Evolutionary conservation across 1,140 invertebrate genomes (phyloP).

Genomic region (Sitophilus oryzae): DNA sequence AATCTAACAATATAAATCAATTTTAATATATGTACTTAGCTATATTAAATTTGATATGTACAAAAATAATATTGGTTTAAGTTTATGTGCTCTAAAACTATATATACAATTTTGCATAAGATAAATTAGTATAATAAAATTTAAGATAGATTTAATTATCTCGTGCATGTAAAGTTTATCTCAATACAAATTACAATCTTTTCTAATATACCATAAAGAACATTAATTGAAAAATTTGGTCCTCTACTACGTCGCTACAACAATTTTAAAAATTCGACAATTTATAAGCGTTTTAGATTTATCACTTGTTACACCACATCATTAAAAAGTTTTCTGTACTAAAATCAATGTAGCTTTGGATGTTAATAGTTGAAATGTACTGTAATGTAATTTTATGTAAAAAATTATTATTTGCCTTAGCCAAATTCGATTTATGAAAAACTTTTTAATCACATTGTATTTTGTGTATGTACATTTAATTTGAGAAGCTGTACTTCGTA

Average conservation of each 20-base stretch:
- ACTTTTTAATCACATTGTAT: not conserved
- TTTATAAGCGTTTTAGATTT: constrained; percentile 23
- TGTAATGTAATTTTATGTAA: too few species aligned
- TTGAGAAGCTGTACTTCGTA: not conserved
- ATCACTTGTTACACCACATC: constrained; percentile 4
- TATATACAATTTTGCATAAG: constrained; percentile 3
- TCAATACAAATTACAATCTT: not conserved
- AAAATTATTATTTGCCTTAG: not conserved
- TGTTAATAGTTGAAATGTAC: too few species aligned
- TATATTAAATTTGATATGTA: constrained; percentile 12
- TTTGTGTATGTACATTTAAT: not conserved
- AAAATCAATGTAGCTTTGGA: too few species aligned
- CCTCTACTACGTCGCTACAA: constrained; percentile 21
- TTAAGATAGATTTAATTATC: not conserved
- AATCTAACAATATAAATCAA: constrained; percentile 4
- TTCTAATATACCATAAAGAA: too few species aligned
- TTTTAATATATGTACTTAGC: constrained; percentile 14
- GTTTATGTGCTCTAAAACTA: constrained; percentile 4
- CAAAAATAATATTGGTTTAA: constrained; percentile 12
- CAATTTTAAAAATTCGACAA: constrained; percentile 9
- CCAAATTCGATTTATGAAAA: not conserved
- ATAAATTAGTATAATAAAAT: too few species aligned
- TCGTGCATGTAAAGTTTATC: not conserved
- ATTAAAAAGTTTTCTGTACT: not conserved
- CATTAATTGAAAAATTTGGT: constrained; percentile 27